These are phyloP conservation scores for Tyrophagus putrescentiae DNA, from an alignment of 1,140 invertebrate genomes.

Conservation along the genomic window DNA sequence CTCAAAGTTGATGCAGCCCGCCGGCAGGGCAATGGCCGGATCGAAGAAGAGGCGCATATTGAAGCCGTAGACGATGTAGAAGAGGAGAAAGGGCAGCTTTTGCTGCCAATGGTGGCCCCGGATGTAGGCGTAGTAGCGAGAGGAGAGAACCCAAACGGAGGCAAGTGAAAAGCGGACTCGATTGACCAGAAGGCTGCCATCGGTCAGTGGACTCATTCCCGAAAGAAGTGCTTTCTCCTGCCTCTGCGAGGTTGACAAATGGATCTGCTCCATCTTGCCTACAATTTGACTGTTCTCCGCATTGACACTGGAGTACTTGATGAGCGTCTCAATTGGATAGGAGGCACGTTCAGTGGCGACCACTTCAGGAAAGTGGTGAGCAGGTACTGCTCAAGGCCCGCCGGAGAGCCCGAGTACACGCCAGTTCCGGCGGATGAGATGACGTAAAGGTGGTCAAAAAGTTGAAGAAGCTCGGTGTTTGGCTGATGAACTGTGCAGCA, in stretches of 20 bases:
- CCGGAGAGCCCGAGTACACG: constrained; percentile 6
- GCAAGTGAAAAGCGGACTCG: constrained; percentile 1
- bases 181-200: neutral
- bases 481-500: constrained; percentile 18
- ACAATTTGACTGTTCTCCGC: no score
- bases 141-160: neutral
- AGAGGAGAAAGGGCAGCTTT: neutral
- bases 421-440: constrained; percentile 13
- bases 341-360: neutral
- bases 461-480: constrained; percentile 5
- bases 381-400: neutral
- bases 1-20: constrained; percentile 4
- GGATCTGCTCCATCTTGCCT: no score
- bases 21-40: neutral
- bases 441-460: constrained; percentile 20
- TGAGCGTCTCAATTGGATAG: constrained; percentile 3
- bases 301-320: constrained; percentile 11
- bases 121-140: neutral
- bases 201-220: no score
- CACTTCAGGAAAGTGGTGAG: neutral
- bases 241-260: no score
- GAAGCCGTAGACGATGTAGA: neutral
- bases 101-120: neutral
- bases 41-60: neutral
- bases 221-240: no score